These are phyloP conservation scores for Poeciliopsis turrubarensis DNA, from an alignment of 2,113 vertebrate species.

Conservation along the genomic window DNA sequence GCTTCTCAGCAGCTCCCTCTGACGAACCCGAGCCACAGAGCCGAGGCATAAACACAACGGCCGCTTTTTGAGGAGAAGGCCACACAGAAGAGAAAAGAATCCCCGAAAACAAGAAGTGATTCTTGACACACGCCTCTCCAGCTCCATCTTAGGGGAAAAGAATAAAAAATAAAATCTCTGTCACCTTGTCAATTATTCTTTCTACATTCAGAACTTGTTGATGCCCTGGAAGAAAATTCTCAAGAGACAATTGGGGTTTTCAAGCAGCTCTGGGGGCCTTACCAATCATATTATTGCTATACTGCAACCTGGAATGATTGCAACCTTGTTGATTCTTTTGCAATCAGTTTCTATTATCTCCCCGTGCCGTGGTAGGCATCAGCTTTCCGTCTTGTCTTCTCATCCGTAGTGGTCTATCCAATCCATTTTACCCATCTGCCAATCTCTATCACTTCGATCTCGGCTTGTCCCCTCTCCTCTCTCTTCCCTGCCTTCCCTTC, in stretches of 20 bases:
- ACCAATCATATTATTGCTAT: constrained; percentile 57
- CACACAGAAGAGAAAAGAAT: constrained; percentile 33
- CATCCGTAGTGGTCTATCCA: constrained; percentile 79
- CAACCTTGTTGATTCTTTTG: constrained; percentile 72
- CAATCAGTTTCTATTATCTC: constrained; percentile 76
- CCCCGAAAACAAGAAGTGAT: constrained; percentile 26
- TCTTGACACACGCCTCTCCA: constrained; percentile 27
- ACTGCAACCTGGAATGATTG: constrained; percentile 64
- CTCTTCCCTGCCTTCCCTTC: constrained; percentile 74
- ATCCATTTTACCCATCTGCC: constrained; percentile 83
- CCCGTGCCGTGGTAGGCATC: constrained; percentile 44
- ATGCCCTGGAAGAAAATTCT: constrained; percentile 36
- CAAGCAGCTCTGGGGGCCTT: constrained; percentile 45
- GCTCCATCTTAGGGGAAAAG: background rate
- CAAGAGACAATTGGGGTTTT: constrained; percentile 42
- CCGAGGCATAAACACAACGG: constrained; percentile 62
- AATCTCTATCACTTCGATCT: constrained; percentile 81
- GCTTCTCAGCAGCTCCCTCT: constrained; percentile 54
- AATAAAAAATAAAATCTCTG: background rate
- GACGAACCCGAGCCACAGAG: constrained; percentile 59
- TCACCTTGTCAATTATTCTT: background rate
- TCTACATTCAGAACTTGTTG: constrained; percentile 49
- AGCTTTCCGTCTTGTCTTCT: constrained; percentile 68
- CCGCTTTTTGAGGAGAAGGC: constrained; percentile 39
- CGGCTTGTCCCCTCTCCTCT: constrained; percentile 71